Base-by-base conservation (phyloP, 2,113 vertebrate species). In the Micronycteris hirsuta region DNA sequence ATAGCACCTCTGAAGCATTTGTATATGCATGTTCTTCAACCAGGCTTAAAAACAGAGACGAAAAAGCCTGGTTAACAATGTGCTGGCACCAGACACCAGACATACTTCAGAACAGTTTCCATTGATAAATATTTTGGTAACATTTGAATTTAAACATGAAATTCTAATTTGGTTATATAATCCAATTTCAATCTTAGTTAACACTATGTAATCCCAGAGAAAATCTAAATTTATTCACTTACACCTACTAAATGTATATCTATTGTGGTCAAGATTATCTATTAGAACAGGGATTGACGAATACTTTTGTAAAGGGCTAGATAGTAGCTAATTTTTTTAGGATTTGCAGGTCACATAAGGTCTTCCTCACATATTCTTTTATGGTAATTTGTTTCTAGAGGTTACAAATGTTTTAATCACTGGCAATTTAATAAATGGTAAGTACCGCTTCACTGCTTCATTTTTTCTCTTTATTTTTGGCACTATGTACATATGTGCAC, bases 161-260 rank as follows among this genome's bases (percentile, higher is more conserved):
- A 97, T 86, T 90, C 4, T 88, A 88, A 95, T 92, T 92, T 81
- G 41, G 54, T 96, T 93, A 95, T 87, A n/a, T 56, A 61, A 92
- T 96, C 89, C 83, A 81, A 86, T 92, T 97, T 96, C 95, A 96
- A 92, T 93, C 89, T 96, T 89, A 84, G 89, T 95, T 92, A 95
- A 96, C 96, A 85, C 77, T 90, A 12, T 43, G 24, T 88, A 76
- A 68, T 17, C 13, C 74, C 28, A 91, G n/a, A 93, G 73, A 97
- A 93, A 93, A 93, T 85, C 61, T 92, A 90, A 94, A 89, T 93
- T 61, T 87, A 93, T 68, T 95, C 58, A 78, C 33, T 95, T 80
- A 87, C 8, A 26, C 36, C 85, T 73, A 63, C 20, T 93, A 91
- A 93, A 67, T 14, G n/a, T n/a, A 26, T 85, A 77, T 88, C 81